Conservation (phyloP, 2,888 invertebrate species). For the Amiota mariae region DNA sequence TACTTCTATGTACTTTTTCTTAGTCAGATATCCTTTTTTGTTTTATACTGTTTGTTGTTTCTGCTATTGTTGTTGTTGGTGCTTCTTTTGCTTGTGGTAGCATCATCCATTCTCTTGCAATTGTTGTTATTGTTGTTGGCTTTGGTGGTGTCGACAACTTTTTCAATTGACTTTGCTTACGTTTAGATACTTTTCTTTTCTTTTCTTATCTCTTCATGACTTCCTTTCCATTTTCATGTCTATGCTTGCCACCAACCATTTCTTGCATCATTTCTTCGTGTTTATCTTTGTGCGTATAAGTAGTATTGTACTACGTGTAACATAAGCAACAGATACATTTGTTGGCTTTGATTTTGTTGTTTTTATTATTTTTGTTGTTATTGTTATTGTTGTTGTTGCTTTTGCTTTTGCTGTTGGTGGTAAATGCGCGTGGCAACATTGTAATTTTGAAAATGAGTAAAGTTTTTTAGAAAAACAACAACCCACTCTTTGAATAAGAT, state of each 20-base stretch:
- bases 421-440: slow-evolving; percentile 51
- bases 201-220: too few relatives aligned
- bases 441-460: slow-evolving; percentile 71
- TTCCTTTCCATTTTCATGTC: slow-evolving; percentile 40
- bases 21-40: too few relatives aligned
- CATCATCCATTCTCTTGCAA: not conserved
- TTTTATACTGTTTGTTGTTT: not conserved
- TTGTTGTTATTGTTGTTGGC: slow-evolving; percentile 34
- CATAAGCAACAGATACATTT: slow-evolving; percentile 32
- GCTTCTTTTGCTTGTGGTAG: too few relatives aligned
- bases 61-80: too few relatives aligned
- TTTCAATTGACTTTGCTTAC: slow-evolving; percentile 69
- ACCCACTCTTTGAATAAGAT: slow-evolving; percentile 19
- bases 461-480: slow-evolving; percentile 64
- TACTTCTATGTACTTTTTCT: too few relatives aligned
- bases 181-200: slow-evolving; percentile 51
- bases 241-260: slow-evolving; percentile 29
- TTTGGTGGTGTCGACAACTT: slow-evolving; percentile 59
- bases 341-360: slow-evolving; percentile 36
- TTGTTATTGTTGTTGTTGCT: slow-evolving; percentile 44
- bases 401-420: slow-evolving; percentile 56
- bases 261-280: not conserved
- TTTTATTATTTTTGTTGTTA: slow-evolving; percentile 28
- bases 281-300: not conserved
- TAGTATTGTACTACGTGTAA: too few relatives aligned